Percentiles rank a stretch among this genome's conserved stretches.
These are phyloP conservation scores for Drosophila nannoptera DNA, from an alignment of 1,140 invertebrate genomes.

Conservation along the genomic window DNA sequence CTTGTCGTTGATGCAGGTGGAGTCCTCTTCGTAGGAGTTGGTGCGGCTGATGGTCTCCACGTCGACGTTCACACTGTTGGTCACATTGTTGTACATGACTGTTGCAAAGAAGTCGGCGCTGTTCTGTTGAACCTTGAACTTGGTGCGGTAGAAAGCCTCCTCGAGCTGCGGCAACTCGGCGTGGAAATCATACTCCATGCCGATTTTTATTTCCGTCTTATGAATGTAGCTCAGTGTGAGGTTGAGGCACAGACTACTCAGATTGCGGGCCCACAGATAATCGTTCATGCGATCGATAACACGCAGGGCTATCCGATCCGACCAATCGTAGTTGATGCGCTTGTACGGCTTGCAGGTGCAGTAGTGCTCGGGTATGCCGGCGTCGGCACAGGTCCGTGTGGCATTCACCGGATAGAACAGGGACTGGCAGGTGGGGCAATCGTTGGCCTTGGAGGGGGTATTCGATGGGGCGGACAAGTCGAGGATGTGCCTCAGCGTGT, in stretches of 20 bases:
- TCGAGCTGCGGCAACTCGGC: constrained; percentile 17
- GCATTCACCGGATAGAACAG: constrained; percentile 83
- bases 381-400: constrained; percentile 85
- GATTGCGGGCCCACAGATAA: constrained; percentile 45
- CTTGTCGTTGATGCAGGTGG: constrained; percentile 80
- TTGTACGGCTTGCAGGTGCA: constrained; percentile 85
- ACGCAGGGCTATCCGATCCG: constrained; percentile 24
- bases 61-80: constrained; percentile 45
- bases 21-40: constrained; percentile 81
- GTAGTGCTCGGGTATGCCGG: constrained; percentile 86
- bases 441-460: constrained; percentile 19
- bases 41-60: constrained; percentile 82
- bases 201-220: constrained; percentile 42
- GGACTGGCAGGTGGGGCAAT: constrained; percentile 84
- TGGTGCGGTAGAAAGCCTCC: constrained; percentile 45
- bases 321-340: constrained; percentile 63
- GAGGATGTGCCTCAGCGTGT: constrained; percentile 81
- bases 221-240: constrained; percentile 49
- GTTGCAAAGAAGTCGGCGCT: constrained; percentile 82
- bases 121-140: constrained; percentile 73
- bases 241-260: constrained; percentile 43
- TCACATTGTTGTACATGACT: constrained; percentile 74
- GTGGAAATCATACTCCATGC: constrained; percentile 22
- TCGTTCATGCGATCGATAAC: constrained; percentile 80
- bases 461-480: constrained; percentile 49